Evolutionary conservation across 2,888 invertebrate genomes (phyloP).

Genomic region (Drosophila recens): DNA sequence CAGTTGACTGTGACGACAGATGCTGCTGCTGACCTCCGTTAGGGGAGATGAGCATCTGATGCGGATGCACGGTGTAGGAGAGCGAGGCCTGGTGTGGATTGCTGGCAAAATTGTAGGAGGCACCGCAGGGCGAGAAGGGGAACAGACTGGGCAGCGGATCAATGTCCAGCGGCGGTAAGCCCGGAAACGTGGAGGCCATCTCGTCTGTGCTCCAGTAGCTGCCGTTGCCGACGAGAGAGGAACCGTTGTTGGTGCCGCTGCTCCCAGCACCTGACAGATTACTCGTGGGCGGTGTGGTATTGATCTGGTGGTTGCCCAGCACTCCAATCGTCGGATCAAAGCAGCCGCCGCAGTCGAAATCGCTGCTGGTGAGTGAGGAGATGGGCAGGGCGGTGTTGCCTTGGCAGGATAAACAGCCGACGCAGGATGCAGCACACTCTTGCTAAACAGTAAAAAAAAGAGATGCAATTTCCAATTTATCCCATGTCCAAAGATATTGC

Average conservation of each 20-base stretch:
- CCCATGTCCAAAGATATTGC: not conserved
- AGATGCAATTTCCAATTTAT: constrained; percentile 8
- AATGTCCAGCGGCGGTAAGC: constrained; percentile 92
- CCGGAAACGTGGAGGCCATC: constrained; percentile 94
- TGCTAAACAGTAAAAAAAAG: constrained; percentile 69
- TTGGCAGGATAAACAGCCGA: constrained; percentile 85
- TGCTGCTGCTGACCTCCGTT: constrained; percentile 76
- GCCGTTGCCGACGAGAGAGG: constrained; percentile 73
- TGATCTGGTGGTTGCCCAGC: constrained; percentile 79
- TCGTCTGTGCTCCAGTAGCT: constrained; percentile 88
- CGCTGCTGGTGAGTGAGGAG: constrained; percentile 84
- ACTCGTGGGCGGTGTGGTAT: constrained; percentile 68
- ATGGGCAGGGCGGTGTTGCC: constrained; percentile 85
- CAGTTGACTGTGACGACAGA: constrained; percentile 56
- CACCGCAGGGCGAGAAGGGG: constrained; percentile 93
- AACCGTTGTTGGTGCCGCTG: constrained; percentile 56
- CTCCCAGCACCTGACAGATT: constrained; percentile 35
- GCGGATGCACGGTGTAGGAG: constrained; percentile 86
- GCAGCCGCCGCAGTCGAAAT: constrained; percentile 85
- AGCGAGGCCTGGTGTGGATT: constrained; percentile 86
- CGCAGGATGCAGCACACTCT: constrained; percentile 85
- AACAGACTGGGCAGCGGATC: constrained; percentile 95
- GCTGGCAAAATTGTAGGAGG: constrained; percentile 88
- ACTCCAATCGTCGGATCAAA: constrained; percentile 83
- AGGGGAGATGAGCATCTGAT: constrained; percentile 90